A percentile compares a stretch with the other conserved stretches of the same genome.
Evolutionary conservation across 2,888 invertebrate genomes (phyloP).

Genomic region (Steromphala cineraria): DNA sequence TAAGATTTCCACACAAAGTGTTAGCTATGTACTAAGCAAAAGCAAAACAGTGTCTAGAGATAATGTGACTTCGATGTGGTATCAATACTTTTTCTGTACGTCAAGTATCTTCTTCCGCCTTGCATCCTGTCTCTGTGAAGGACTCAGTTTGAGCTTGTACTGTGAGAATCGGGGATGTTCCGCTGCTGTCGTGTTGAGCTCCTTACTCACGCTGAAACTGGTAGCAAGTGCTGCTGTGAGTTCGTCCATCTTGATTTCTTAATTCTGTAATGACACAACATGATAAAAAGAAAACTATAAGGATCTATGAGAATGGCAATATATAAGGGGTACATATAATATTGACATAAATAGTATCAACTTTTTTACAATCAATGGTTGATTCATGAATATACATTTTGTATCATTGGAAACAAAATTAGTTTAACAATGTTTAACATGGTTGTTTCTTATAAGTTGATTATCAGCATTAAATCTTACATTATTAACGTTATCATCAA

Average conservation of each 20-base stretch:
- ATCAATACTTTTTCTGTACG: slow-evolving; percentile 79
- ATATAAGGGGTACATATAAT: too few relatives aligned
- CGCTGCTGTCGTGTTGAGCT: slow-evolving; percentile 66
- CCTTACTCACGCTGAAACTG: slow-evolving; percentile 62
- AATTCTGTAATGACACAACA: background rate
- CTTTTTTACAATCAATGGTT: too few relatives aligned
- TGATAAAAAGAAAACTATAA: background rate
- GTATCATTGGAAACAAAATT: too few relatives aligned
- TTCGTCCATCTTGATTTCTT: slow-evolving; percentile 62
- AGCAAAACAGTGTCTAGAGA: background rate
- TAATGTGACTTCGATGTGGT: background rate
- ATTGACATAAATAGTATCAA: too few relatives aligned
- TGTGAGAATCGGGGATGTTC: slow-evolving; percentile 69
- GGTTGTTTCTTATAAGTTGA: too few relatives aligned
- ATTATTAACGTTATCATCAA: too few relatives aligned
- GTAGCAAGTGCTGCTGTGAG: slow-evolving; percentile 60
- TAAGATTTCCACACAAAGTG: too few relatives aligned
- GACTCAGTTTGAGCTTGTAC: slow-evolving; percentile 71
- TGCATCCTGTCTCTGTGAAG: slow-evolving; percentile 76
- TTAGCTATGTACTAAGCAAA: background rate
- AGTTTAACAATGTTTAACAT: too few relatives aligned
- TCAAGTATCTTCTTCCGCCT: slow-evolving; percentile 79
- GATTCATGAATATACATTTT: too few relatives aligned
- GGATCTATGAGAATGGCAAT: too few relatives aligned
- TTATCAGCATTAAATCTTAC: too few relatives aligned